phyloP scores from a whole-genome alignment of 2,113 vertebrate genomes.

The Boleophthalmus pectinirostris region DNA sequence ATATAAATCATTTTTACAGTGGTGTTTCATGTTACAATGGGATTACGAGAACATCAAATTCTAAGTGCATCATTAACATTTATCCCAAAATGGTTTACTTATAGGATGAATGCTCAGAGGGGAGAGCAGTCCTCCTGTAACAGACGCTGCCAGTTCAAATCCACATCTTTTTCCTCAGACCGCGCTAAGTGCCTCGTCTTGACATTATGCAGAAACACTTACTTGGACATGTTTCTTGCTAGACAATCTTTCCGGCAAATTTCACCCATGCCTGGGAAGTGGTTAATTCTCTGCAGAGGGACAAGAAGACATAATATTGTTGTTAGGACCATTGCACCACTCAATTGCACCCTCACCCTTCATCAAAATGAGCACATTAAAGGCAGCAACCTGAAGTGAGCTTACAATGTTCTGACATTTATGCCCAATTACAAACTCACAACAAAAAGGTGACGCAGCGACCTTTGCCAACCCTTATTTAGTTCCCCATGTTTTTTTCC shows the following conservation, averaged over 20 bases:
- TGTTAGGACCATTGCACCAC: conserved; percentile 71
- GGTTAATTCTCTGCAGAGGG: conserved; percentile 94
- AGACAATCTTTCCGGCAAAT: conserved; percentile 99
- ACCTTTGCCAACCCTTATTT: conserved; percentile 82
- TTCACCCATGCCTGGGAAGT: conserved; percentile 99
- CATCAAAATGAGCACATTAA: conserved; percentile 76
- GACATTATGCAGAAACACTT: conserved; percentile 65
- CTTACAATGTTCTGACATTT: conserved; percentile 82
- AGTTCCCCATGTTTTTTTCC: conserved; percentile 75
- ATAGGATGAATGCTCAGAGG: background rate
- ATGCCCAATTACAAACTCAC: conserved; percentile 84
- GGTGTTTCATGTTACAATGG: too few species aligned
- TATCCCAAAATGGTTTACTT: background rate
- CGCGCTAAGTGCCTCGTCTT: background rate
- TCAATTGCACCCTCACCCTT: conserved; percentile 69
- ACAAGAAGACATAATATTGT: conserved; percentile 77
- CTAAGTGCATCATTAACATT: background rate
- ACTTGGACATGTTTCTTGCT: conserved; percentile 99
- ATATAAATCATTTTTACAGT: too few species aligned
- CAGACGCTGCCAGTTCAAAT: background rate
- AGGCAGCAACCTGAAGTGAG: conserved; percentile 76
- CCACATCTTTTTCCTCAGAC: background rate
- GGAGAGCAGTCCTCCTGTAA: background rate
- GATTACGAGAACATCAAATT: too few species aligned
- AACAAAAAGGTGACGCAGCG: conserved; percentile 82